Base-by-base conservation (phyloP, 2,888 invertebrate genomes). In the Eupithecia subumbrata region DNA sequence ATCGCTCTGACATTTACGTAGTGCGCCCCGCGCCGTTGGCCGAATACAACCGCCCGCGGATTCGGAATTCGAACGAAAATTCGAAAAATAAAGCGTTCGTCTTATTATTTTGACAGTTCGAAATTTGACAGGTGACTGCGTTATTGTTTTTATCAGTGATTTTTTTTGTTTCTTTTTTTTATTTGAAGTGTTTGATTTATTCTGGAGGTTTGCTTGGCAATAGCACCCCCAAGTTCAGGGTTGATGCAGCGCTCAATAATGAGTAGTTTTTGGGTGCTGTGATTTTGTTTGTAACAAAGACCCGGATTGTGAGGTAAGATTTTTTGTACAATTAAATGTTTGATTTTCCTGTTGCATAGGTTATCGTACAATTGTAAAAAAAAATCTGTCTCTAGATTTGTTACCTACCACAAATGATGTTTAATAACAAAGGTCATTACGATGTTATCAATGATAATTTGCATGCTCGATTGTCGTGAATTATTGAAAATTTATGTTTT, bases 231-330 rank as follows among this genome's bases (percentile, higher is more conserved):
- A 95, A 94, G 94, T 94, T 94, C 94, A 94, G 86, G 93, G 93
- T 88, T 92, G 90, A 92, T 95, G 94, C 94, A 94, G 92, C 90
- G 93, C 89, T 94, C 93, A 87, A 93, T 94, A 93, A 91, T 90
- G 88, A 86, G 84, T 86, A 87, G 84, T 87, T 87, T 87, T 82
- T 83, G 84, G 82, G 82, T 81, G 79, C 78, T 74, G 81, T 81
- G 80, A 82, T 81, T 76, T 82, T 80, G 74, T 78, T 80, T 82
- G 77, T 75, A 76, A 78, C 79, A 82, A 80, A 81, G 79, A 67
- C 76, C 74, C 74, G 74, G 76, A 76, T 69, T 72, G 63, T 52
- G 64, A 77, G 82, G 82, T 82, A 80, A 79, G 81, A 68, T 68
- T 68, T 40, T 40, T 68, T 45, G 22, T 40, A n/a, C 30, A 30